Conservation (phyloP, 2,888 invertebrate genomes). For the Philereme vetulata region DNA sequence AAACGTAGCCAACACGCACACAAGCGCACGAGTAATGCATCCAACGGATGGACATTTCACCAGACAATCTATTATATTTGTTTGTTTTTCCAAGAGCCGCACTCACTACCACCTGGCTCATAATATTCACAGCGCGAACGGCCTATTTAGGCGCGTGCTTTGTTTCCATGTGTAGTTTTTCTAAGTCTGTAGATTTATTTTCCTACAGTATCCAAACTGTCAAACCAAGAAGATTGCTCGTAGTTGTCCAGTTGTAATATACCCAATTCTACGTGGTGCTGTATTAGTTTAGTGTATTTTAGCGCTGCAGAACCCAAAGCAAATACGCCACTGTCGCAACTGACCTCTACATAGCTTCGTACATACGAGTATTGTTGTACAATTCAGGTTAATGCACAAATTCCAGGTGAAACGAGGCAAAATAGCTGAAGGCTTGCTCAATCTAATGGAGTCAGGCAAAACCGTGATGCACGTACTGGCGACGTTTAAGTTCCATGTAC, state of each 20-base stretch:
- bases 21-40: no score
- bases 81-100: no score
- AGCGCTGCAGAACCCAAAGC: conserved; percentile 11
- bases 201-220: no score
- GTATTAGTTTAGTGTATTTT: conserved; percentile 2
- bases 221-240: background rate
- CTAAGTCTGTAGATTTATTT: background rate
- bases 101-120: no score
- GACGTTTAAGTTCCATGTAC: conserved; percentile 45
- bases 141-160: no score
- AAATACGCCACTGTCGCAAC: conserved; percentile 6
- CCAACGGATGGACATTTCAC: no score
- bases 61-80: no score
- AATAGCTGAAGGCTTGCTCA: conserved; percentile 42
- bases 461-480: conserved; percentile 44
- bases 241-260: background rate
- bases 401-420: conserved; percentile 38
- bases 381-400: conserved; percentile 39
- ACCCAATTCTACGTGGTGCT: no score
- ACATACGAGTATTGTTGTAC: conserved; percentile 30
- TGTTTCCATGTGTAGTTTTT: background rate
- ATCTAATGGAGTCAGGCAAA: conserved; percentile 37
- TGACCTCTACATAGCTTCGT: conserved; percentile 14
- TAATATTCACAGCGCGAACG: no score
- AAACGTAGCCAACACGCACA: no score